Evolutionary conservation across 2,797 vertebrate genomes (phyloP), one percentile per base, ranked within the genome.

Genomic region (Phalloptychus januarius): DNA sequence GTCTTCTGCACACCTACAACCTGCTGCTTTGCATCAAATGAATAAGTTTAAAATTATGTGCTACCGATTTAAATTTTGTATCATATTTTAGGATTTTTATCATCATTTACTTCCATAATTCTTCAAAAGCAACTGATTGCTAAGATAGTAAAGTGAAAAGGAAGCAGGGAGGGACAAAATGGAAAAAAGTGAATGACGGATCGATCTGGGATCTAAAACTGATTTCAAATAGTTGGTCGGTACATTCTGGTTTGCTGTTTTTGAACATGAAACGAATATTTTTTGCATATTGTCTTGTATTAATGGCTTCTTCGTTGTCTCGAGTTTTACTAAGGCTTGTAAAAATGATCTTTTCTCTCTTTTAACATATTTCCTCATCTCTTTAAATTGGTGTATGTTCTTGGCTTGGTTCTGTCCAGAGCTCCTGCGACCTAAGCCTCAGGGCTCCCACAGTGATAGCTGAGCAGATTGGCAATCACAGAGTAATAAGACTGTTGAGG

Each of bases 381-480:
- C 40, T 16, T 70, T 50, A 23, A 50, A 65, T 36, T 23, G 31
- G 31, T 5, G 40, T 46, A 16, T n/a, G 1, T 1, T 58, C n/a
- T 31, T 31, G 40, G 42, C 48, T 38, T 72, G 36, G 2, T 46
- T 56, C 45, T 40, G 40, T 48, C 7, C 15, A 23, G 25, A 40
- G 11, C 31, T 50, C 18, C 25, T 75, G 36, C 5, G 45, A 25
- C 54, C 40, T 38, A 11, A 33, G 36, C 28, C 18, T 45, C 12
- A 12, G 74, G 67, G 52, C 28, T 38, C 40, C 18, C 20, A 20
- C 25, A 48, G 52, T 50, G 33, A 58, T 58, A 44, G 71, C 72
- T 48, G 69, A 82, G 74, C 58, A 78, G 45, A 80, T 45, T 25
- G 75, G 67, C 54, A 70, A 83, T 79, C 78, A 76, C 15, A 79